These are phyloP conservation scores for Nemoura dubitans DNA, from an alignment of 2,888 invertebrate species.

Conservation along the genomic window DNA sequence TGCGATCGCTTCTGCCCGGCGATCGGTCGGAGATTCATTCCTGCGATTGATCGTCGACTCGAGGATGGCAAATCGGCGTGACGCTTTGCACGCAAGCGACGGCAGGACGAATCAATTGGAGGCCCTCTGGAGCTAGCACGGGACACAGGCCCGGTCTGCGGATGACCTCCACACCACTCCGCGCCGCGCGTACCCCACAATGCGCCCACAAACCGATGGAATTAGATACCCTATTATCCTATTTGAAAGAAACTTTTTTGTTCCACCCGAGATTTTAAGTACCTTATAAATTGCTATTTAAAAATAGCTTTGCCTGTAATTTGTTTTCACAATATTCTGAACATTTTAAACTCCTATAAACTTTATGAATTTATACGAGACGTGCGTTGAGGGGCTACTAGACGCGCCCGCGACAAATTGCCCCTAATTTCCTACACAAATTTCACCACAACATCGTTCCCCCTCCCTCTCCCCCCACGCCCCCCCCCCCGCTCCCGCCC, in stretches of 20 bases:
- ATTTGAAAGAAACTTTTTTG: not conserved
- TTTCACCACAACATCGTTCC: slow-evolving; percentile 38
- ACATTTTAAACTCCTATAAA: slow-evolving; percentile 29
- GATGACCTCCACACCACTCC: not conserved
- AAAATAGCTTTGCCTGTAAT: not conserved
- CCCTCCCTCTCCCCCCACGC: not conserved
- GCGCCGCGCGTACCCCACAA: not conserved
- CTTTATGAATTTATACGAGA: not conserved
- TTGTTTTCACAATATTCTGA: slow-evolving; percentile 8
- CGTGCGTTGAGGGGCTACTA: not conserved
- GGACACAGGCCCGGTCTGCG: not conserved
- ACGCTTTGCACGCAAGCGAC: not conserved
- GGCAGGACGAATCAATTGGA: slow-evolving; percentile 8
- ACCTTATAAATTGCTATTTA: not conserved
- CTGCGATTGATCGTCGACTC: not conserved
- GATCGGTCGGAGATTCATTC: not conserved
- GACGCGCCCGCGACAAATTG: slow-evolving; percentile 24
- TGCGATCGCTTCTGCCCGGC: not conserved
- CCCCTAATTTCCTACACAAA: slow-evolving; percentile 42
- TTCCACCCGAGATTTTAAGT: not conserved
- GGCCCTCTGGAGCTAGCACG: not conserved
- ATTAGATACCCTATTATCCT: not conserved
- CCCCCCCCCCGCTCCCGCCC: too few species aligned
- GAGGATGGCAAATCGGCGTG: slow-evolving; percentile 10
- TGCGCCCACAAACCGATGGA: not conserved